A percentile compares a stretch with the other conserved stretches of the same genome.
These are phyloP conservation scores for Nowickia ferox DNA, from an alignment of 2,888 invertebrate genomes.

Conservation along the genomic window DNA sequence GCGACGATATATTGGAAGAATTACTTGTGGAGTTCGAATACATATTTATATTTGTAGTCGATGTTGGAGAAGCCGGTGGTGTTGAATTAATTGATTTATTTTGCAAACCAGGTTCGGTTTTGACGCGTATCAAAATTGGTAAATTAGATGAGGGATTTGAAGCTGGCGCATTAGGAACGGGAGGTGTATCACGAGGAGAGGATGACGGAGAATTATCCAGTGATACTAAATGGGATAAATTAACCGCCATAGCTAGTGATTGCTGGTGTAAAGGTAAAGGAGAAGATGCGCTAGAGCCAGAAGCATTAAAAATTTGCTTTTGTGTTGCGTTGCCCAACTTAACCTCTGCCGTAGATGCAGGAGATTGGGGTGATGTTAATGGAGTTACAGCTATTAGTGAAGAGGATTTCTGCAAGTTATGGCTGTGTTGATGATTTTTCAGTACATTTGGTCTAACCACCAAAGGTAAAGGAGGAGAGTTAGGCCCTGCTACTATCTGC, in stretches of 20 bases:
- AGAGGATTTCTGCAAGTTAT: constrained; percentile 72
- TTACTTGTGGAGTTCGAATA: constrained; percentile 77
- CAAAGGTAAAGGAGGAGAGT: constrained; percentile 67
- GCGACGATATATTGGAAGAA: constrained; percentile 78
- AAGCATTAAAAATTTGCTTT: constrained; percentile 66
- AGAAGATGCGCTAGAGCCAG: constrained; percentile 71
- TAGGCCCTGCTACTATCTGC: constrained; percentile 15
- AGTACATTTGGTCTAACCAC: constrained; percentile 72
- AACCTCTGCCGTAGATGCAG: constrained; percentile 68
- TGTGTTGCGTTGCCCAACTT: constrained; percentile 66
- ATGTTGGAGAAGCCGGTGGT: constrained; percentile 78
- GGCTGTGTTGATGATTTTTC: constrained; percentile 78
- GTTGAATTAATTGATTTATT: constrained; percentile 70
- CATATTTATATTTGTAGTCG: constrained; percentile 59
- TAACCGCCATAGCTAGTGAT: not conserved
- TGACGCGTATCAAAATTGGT: constrained; percentile 79
- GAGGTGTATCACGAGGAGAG: constrained; percentile 56
- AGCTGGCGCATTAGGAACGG: constrained; percentile 32
- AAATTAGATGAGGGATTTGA: constrained; percentile 71
- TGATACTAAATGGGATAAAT: constrained; percentile 46
- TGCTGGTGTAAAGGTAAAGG: constrained; percentile 71
- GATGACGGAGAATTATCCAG: constrained; percentile 62
- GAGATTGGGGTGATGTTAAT: constrained; percentile 72
- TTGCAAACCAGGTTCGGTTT: constrained; percentile 79
- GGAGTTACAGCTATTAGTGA: constrained; percentile 61